Conservation (phyloP, 1,140 invertebrate species). For the Diachasmimorpha longicaudata region DNA sequence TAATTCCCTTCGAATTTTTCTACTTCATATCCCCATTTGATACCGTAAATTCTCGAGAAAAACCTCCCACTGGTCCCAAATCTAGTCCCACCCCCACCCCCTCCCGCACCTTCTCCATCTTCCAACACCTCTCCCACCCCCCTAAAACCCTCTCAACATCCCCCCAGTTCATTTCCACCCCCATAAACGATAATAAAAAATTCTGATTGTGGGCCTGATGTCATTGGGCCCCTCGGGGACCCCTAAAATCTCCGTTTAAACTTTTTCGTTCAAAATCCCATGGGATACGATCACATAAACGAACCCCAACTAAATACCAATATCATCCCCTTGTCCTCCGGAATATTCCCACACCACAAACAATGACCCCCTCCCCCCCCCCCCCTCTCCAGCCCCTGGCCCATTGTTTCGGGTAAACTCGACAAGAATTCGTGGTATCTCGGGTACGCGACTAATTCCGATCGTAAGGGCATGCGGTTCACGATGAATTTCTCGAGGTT, state of each 20-base stretch:
- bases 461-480: background rate
- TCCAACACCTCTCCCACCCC: no score
- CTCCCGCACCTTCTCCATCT: no score
- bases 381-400: no score
- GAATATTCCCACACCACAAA: background rate
- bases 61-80: constrained; percentile 5
- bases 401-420: background rate
- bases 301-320: background rate
- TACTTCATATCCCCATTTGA: no score
- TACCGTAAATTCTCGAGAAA: no score
- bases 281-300: background rate
- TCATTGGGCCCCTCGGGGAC: background rate
- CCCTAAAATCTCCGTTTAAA: no score
- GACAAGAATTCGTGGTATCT: constrained; percentile 14
- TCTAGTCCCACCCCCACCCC: no score
- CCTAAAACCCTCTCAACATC: no score
- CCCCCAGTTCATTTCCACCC: background rate
- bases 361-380: background rate
- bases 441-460: constrained; percentile 15
- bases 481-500: constrained; percentile 1
- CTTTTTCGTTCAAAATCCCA: no score
- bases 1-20: no score
- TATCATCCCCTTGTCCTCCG: background rate
- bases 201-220: background rate
- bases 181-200: background rate